Base-by-base conservation (phyloP, 1,140 invertebrate genomes). In the Hyposmocoma kahamanoa region DNA sequence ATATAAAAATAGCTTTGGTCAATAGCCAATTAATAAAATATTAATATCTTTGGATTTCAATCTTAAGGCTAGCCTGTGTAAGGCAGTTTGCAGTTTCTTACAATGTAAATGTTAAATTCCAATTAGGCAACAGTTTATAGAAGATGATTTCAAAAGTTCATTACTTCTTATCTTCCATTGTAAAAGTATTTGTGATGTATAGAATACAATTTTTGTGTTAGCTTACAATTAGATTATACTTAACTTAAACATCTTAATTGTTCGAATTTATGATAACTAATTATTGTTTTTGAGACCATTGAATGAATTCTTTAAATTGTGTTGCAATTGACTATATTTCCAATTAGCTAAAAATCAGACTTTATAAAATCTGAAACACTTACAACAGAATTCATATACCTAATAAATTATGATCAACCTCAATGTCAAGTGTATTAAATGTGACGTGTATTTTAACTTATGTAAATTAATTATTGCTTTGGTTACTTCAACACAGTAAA, bases 401-500 rank as follows among this genome's bases (percentile, higher is more conserved):
- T n/a, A n/a, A n/a, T n/a, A n/a, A n/a, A n/a, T n/a, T n/a, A n/a
- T n/a, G n/a, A n/a, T n/a, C n/a, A n/a, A n/a, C n/a, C n/a, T n/a
- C n/a, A n/a, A n/a, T n/a, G n/a, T n/a, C n/a, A n/a, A n/a, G n/a
- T n/a, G n/a, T n/a, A n/a, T n/a, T n/a, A n/a, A n/a, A n/a, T n/a
- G n/a, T n/a, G n/a, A n/a, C n/a, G 58, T 68, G 68, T 73, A 59
- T 41, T 54, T 59, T 56, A 77, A 67, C 76, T 75, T 84, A 84
- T 76, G 78, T 76, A 84, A 68, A 80, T 75, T 70, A 82, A 69
- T 77, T 82, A 84, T 84, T 84, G 80, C 80, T 84, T 84, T 84
- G 80, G 77, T 84, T 81, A 80, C 69, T 81, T 73, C 71, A 81
- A 75, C 71, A 77, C 72, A 83, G 70, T 77, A 63, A 62, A 72